Percentiles rank a stretch among this genome's conserved stretches.
These are phyloP conservation scores for Labrus mixtus DNA, from an alignment of 2,113 vertebrate species.

Conservation along the genomic window DNA sequence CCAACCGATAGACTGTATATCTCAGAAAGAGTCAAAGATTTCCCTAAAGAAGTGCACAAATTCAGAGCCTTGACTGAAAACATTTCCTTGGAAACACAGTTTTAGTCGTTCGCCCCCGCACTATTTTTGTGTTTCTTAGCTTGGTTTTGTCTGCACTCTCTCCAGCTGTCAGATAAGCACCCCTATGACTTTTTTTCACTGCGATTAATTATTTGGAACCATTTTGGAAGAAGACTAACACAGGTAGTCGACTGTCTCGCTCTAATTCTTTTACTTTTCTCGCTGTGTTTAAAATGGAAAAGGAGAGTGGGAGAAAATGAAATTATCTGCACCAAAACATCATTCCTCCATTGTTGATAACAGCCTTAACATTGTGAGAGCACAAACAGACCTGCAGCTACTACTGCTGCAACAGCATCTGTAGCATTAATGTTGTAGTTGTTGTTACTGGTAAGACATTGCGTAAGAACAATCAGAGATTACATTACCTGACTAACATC, in stretches of 20 bases:
- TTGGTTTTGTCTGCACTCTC: slow-evolving; percentile 16
- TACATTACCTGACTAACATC: too few relatives aligned
- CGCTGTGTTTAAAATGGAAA: slow-evolving; percentile 41
- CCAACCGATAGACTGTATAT: background rate
- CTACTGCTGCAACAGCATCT: background rate
- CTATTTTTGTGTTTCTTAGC: slow-evolving; percentile 6
- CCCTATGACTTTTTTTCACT: slow-evolving; percentile 27
- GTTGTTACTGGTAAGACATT: too few relatives aligned
- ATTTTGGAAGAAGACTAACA: slow-evolving; percentile 43
- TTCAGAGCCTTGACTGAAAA: background rate
- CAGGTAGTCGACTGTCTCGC: slow-evolving; percentile 42
- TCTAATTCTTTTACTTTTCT: slow-evolving; percentile 37
- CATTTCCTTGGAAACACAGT: background rate
- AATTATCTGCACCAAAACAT: slow-evolving; percentile 55
- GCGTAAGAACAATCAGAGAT: too few relatives aligned
- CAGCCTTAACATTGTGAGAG: slow-evolving; percentile 11
- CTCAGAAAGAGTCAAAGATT: background rate
- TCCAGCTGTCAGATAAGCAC: slow-evolving; percentile 47
- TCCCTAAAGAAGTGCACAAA: background rate
- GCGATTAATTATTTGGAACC: slow-evolving; percentile 48
- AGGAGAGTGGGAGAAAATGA: slow-evolving; percentile 56
- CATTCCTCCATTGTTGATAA: slow-evolving; percentile 36
- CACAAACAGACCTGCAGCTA: background rate
- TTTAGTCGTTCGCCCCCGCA: slow-evolving; percentile 19
- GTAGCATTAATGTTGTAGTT: background rate